Percentiles rank a stretch among this genome's conserved stretches.
Evolutionary conservation across 2,888 invertebrate genomes (phyloP).

Genomic region (Xestia ashworthii): DNA sequence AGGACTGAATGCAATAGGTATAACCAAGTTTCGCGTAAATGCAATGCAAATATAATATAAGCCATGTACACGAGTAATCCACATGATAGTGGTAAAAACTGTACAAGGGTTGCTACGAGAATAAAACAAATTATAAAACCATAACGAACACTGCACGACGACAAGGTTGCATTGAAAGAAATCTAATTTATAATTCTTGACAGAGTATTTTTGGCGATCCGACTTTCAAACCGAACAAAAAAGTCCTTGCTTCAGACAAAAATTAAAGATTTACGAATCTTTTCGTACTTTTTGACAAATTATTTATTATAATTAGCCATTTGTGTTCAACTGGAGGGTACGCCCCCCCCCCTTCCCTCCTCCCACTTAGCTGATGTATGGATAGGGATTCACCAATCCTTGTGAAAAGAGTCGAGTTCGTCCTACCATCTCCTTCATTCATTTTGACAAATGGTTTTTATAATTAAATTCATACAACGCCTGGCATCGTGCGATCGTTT

Average conservation of each 20-base stretch:
- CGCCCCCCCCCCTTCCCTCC: not conserved
- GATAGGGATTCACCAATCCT: too few relatives aligned
- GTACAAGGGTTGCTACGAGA: not conserved
- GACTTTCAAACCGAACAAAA: constrained; percentile 22
- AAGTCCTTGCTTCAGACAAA: constrained; percentile 14
- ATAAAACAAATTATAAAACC: not conserved
- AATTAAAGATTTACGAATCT: constrained; percentile 40
- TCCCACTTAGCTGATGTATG: too few relatives aligned
- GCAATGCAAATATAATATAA: constrained; percentile 22
- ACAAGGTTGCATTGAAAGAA: constrained; percentile 8
- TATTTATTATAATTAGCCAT: not conserved
- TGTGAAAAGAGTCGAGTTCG: not conserved
- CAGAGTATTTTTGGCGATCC: constrained; percentile 29
- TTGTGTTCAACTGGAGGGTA: not conserved
- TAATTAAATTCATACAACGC: constrained; percentile 20
- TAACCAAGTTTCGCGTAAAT: constrained; percentile 23
- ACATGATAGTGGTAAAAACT: constrained; percentile 25
- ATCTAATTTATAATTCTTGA: constrained; percentile 18
- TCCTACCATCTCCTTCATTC: not conserved
- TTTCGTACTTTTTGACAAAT: constrained; percentile 34
- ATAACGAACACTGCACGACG: not conserved
- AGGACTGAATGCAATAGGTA: constrained; percentile 14
- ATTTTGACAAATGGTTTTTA: constrained; percentile 30
- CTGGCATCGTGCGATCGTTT: constrained; percentile 16
- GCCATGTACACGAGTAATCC: constrained; percentile 12